These are phyloP conservation scores for Tethea ocularis DNA, from an alignment of 2,888 invertebrate genomes.

Conservation along the genomic window DNA sequence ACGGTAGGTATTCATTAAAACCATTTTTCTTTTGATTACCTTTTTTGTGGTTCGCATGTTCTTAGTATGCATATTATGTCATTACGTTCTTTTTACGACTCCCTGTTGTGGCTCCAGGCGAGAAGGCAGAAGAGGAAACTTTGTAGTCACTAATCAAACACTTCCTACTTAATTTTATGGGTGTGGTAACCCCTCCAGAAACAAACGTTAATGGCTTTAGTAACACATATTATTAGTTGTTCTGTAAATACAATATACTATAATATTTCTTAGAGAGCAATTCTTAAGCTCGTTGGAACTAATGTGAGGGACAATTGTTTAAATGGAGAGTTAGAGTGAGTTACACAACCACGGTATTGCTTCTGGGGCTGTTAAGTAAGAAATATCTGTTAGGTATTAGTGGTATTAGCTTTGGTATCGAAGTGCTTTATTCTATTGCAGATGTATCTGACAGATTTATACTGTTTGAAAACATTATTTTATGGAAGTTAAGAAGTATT, in stretches of 20 bases:
- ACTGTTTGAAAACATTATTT: not conserved
- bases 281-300: not conserved
- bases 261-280: not conserved
- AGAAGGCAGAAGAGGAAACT: constrained; percentile 48
- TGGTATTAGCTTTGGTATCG: constrained; percentile 12
- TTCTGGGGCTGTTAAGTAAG: constrained; percentile 24
- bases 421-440: constrained; percentile 7
- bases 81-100: constrained; percentile 49
- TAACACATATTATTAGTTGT: constrained; percentile 22
- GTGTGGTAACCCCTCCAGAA: constrained; percentile 24
- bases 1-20: not conserved
- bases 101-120: constrained; percentile 53
- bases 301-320: constrained; percentile 9
- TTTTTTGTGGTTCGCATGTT: constrained; percentile 44
- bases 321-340: constrained; percentile 9
- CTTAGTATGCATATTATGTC: constrained; percentile 44
- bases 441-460: not conserved
- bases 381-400: constrained; percentile 21
- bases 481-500: not conserved
- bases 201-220: constrained; percentile 43
- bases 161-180: constrained; percentile 42
- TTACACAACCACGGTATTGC: constrained; percentile 23
- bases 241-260: not conserved
- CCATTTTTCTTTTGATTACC: constrained; percentile 35
- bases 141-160: constrained; percentile 62